Conservation (phyloP, 2,888 invertebrate species). For the Sinodicranocentrus sp. region DNA sequence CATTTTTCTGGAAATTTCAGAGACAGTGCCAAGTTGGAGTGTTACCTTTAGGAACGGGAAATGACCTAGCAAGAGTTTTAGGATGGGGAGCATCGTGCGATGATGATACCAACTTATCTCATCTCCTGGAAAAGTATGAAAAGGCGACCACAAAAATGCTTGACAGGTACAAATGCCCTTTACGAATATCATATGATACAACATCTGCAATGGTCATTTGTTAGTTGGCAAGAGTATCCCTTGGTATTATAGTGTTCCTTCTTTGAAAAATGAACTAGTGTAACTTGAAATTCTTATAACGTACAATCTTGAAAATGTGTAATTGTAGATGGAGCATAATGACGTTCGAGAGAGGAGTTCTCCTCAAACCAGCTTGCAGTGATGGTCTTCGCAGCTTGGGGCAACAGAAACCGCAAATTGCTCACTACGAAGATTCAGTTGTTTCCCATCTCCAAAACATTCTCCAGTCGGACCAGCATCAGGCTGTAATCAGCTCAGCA, state of each 20-base stretch:
- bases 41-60: slow-evolving; percentile 96
- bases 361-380: slow-evolving; percentile 72
- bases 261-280: no score
- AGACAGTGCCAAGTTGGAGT: slow-evolving; percentile 97
- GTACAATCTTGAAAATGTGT: no score
- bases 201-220: no score
- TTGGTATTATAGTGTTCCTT: no score
- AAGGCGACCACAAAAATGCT: slow-evolving; percentile 98
- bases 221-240: no score
- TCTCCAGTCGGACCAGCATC: slow-evolving; percentile 88
- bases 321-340: slow-evolving; percentile 93
- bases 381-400: slow-evolving; percentile 66
- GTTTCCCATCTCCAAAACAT: slow-evolving; percentile 91
- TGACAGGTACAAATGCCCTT: slow-evolving; percentile 84
- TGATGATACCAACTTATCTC: slow-evolving; percentile 95
- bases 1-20: slow-evolving; percentile 80
- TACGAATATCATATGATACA: no score
- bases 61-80: slow-evolving; percentile 95
- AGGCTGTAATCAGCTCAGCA: slow-evolving; percentile 85
- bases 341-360: slow-evolving; percentile 83
- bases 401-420: slow-evolving; percentile 79
- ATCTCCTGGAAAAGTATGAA: slow-evolving; percentile 95
- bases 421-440: slow-evolving; percentile 88
- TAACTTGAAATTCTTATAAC: no score
- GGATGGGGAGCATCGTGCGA: slow-evolving; percentile 99